Conservation (phyloP, 2,888 invertebrate genomes). For the Tetheella fluctuosa region DNA sequence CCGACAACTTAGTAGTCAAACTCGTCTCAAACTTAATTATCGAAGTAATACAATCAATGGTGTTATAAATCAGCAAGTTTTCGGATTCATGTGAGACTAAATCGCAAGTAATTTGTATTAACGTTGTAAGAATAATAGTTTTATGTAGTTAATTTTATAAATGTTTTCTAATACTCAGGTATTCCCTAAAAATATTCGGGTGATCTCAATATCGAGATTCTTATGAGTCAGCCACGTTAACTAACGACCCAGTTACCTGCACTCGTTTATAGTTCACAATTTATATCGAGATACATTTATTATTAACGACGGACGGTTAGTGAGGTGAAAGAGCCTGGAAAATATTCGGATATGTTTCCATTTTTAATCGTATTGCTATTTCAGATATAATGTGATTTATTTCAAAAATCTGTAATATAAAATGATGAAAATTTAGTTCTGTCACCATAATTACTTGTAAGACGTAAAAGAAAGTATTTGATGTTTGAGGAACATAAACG, state of each 20-base stretch:
- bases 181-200: conserved; percentile 30
- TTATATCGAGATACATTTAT: conserved; percentile 31
- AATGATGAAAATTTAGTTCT: too few relatives aligned
- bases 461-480: too few relatives aligned
- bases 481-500: too few relatives aligned
- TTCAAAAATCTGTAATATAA: too few relatives aligned
- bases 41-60: too few relatives aligned
- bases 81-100: too few relatives aligned
- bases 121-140: too few relatives aligned
- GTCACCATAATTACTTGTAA: too few relatives aligned
- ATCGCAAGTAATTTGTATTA: not conserved
- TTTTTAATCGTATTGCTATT: not conserved
- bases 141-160: not conserved
- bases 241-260: conserved; percentile 31
- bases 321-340: conserved; percentile 23
- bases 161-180: conserved; percentile 14
- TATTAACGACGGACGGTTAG: conserved; percentile 32
- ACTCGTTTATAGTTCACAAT: conserved; percentile 22
- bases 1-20: too few relatives aligned
- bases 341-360: conserved; percentile 18
- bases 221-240: conserved; percentile 33
- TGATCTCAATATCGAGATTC: conserved; percentile 29
- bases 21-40: too few relatives aligned
- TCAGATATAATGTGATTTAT: too few relatives aligned
- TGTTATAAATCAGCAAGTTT: too few relatives aligned